phyloP scores from a whole-genome alignment of 1,140 invertebrate species.

The Colletes latitarsis region DNA sequence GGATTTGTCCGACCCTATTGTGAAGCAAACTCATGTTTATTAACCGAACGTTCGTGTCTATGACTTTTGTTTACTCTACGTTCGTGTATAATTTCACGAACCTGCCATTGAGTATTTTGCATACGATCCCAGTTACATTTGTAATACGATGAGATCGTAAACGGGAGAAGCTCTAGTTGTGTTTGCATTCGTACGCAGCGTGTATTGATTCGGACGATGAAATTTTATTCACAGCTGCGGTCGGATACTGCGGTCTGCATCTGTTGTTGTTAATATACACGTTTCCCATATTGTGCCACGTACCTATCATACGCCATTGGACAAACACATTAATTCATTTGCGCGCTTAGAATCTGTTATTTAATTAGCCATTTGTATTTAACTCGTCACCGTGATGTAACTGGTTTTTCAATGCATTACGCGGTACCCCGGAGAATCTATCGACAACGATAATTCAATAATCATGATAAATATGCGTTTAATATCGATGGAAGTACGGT shows the following conservation, averaged over 20 bases:
- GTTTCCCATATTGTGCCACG: background rate
- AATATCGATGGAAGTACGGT: conserved; percentile 35
- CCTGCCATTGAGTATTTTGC: background rate
- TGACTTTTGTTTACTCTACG: background rate
- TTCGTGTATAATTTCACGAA: no score
- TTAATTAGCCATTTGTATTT: conserved; percentile 9
- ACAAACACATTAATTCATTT: background rate
- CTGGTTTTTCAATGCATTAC: background rate
- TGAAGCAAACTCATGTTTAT: no score
- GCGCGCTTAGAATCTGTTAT: background rate
- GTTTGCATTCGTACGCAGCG: background rate
- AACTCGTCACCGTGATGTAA: background rate
- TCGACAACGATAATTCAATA: background rate
- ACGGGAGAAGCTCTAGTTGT: background rate
- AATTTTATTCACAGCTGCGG: conserved; percentile 22
- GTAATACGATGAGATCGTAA: background rate
- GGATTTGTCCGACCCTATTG: no score
- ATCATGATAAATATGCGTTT: background rate
- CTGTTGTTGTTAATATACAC: conserved; percentile 13
- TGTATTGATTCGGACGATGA: background rate
- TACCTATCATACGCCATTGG: background rate
- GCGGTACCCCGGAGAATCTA: background rate
- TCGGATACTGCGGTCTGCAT: background rate
- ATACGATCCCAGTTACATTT: background rate
- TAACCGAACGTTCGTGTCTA: no score